A percentile compares a stretch with the other conserved stretches of the same genome.
These are phyloP conservation scores for Rhodeus uyekii DNA, from an alignment of 2,797 vertebrate species.

Conservation along the genomic window DNA sequence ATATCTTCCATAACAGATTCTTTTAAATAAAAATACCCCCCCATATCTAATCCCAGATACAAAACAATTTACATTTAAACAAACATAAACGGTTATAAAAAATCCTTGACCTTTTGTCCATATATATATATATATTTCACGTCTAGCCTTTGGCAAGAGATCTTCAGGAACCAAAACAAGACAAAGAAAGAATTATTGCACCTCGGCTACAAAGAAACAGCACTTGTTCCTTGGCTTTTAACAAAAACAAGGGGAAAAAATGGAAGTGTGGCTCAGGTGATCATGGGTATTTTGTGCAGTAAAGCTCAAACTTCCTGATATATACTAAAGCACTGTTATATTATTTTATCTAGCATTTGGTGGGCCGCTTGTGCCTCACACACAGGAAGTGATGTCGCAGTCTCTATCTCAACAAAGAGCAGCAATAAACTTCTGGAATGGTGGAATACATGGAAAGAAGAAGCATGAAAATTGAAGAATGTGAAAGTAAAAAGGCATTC, in stretches of 20 bases:
- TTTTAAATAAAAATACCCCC: constrained; percentile 59
- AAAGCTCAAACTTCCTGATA: constrained; percentile 29
- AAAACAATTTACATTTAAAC: constrained; percentile 55
- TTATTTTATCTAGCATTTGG: background rate
- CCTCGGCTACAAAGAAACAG: constrained; percentile 40
- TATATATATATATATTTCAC: constrained; percentile 29
- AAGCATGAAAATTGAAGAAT: constrained; percentile 12
- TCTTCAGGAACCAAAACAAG: constrained; percentile 30
- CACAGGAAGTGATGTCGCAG: constrained; percentile 21
- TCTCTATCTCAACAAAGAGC: background rate
- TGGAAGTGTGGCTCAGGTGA: constrained; percentile 31
- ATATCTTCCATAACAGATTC: constrained; percentile 47
- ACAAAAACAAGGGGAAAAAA: background rate
- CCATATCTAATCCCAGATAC: constrained; percentile 41
- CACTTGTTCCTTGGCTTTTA: constrained; percentile 33
- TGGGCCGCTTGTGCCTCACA: background rate
- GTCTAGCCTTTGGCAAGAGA: constrained; percentile 50
- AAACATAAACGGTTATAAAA: constrained; percentile 52
- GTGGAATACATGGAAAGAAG: background rate
- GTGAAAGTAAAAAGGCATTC: constrained; percentile 24
- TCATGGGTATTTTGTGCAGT: constrained; percentile 35
- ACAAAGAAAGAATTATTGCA: constrained; percentile 43
- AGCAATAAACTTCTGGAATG: background rate
- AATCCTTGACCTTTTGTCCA: constrained; percentile 43
- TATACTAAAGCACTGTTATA: constrained; percentile 7